Conservation (phyloP, 1,140 invertebrate species). For the Drosophila novamexicana region DNA sequence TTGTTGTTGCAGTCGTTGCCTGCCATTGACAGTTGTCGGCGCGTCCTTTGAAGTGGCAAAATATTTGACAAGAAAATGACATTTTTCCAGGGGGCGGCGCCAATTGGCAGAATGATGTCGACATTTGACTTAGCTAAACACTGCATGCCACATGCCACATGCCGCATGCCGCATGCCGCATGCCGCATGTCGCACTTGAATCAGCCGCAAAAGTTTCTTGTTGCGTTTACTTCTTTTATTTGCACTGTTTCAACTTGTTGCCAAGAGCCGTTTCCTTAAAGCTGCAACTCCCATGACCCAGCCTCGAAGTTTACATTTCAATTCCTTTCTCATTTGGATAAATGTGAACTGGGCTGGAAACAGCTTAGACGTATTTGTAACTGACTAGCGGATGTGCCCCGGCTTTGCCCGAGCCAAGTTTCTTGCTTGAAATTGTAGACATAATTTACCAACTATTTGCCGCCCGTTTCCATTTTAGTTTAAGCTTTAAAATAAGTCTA, state of each 20-base stretch:
- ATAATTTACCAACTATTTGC: too few species aligned
- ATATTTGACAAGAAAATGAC: conserved; percentile 79
- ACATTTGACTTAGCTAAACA: conserved; percentile 5
- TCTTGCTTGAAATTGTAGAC: too few species aligned
- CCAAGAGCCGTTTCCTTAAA: not conserved
- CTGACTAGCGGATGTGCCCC: too few species aligned
- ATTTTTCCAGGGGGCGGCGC: conserved; percentile 26
- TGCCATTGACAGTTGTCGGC: conserved; percentile 66
- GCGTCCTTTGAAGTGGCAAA: conserved; percentile 74
- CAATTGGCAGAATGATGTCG: conserved; percentile 1
- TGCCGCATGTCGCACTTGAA: not conserved
- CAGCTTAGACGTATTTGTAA: too few species aligned
- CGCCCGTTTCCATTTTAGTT: too few species aligned
- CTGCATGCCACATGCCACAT: conserved; percentile 19
- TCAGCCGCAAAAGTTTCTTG: conserved; percentile 9
- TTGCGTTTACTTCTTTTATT: not conserved
- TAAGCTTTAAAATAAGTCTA: too few species aligned
- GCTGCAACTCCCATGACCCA: too few species aligned
- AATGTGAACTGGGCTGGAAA: too few species aligned
- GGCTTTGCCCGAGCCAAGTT: too few species aligned
- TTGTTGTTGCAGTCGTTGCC: conserved; percentile 5
- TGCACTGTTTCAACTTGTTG: not conserved
- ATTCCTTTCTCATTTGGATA: too few species aligned
- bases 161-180: conserved; percentile 23
- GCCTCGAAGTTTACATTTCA: too few species aligned